These are phyloP conservation scores for Corbicula japonica DNA, from an alignment of 2,888 invertebrate species.

Conservation along the genomic window DNA sequence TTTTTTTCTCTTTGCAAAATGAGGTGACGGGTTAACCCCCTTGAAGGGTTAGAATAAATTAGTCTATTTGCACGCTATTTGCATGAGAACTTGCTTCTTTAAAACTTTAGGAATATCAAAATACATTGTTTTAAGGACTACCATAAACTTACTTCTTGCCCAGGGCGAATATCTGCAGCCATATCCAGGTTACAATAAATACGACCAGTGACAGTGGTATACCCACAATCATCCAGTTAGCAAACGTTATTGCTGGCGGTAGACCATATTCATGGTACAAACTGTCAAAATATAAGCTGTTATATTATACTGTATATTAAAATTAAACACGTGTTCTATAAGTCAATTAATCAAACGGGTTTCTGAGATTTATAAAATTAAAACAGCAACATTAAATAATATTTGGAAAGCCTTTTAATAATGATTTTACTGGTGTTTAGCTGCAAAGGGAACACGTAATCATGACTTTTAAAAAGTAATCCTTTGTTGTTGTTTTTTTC, in stretches of 20 bases:
- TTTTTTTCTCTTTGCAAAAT: neutral
- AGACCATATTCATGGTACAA: constrained; percentile 51
- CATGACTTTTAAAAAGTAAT: too few species aligned
- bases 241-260: constrained; percentile 78
- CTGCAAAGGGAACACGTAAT: too few species aligned
- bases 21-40: neutral
- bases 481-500: too few species aligned
- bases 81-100: neutral
- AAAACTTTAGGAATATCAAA: neutral
- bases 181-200: constrained; percentile 83
- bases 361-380: too few species aligned
- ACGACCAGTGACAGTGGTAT: constrained; percentile 80
- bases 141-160: constrained; percentile 56
- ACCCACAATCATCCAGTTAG: constrained; percentile 81
- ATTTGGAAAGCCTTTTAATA: too few species aligned
- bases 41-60: neutral
- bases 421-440: too few species aligned
- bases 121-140: neutral
- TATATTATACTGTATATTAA: neutral
- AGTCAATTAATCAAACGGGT: too few species aligned
- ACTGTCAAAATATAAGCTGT: constrained; percentile 29
- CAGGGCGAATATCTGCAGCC: constrained; percentile 74
- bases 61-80: neutral
- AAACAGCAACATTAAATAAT: too few species aligned
- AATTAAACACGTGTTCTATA: too few species aligned